Conservation (phyloP, 2,113 vertebrate species). For the Apus apus region DNA sequence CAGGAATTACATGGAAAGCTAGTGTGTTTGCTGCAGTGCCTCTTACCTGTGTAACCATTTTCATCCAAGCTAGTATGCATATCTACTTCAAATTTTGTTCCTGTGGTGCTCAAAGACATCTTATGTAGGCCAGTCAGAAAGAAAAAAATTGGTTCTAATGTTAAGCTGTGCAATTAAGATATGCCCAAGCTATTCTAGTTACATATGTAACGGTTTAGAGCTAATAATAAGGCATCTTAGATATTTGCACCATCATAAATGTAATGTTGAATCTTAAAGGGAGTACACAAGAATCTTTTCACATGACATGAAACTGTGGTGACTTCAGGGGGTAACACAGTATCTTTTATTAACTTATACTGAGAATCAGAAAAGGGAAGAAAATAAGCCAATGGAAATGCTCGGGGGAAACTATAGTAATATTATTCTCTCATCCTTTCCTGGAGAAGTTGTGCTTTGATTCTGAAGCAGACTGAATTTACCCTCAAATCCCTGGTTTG, state of each 20-base stretch:
- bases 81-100: not conserved
- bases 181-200: not conserved
- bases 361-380: not conserved
- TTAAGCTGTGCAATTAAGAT: not conserved
- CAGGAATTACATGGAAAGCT: not conserved
- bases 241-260: not conserved
- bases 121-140: not conserved
- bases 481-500: not conserved
- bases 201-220: not conserved
- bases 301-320: not conserved
- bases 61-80: not conserved
- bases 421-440: not conserved
- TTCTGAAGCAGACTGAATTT: not conserved
- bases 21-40: not conserved
- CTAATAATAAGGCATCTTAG: not conserved
- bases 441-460: not conserved
- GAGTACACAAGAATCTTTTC: not conserved
- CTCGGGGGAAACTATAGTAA: not conserved
- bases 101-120: not conserved
- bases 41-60: not conserved
- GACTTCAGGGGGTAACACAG: not conserved
- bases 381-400: not conserved
- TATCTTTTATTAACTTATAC: not conserved
- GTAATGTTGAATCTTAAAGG: not conserved
- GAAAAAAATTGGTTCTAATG: not conserved